Conservation (phyloP, 2,113 vertebrate species). For the Mixornis gularis region DNA sequence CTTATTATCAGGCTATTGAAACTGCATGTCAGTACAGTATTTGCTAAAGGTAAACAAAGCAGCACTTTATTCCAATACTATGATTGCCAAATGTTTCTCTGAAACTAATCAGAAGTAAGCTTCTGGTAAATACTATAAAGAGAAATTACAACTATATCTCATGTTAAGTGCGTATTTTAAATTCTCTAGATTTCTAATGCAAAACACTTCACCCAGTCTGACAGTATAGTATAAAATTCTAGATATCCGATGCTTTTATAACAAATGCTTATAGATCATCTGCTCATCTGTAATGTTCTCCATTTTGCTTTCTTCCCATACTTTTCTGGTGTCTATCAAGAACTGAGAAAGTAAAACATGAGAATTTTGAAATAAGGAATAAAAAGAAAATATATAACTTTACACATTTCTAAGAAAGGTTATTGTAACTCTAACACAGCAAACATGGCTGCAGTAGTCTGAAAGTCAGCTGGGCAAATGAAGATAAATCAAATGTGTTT, state of each 20-base stretch:
- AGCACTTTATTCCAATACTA: neutral
- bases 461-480: neutral
- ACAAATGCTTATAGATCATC: neutral
- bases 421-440: neutral
- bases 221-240: neutral
- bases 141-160: neutral
- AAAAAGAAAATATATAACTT: neutral
- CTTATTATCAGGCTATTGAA: neutral
- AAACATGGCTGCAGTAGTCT: neutral
- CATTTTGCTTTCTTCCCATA: neutral
- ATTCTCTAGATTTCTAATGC: neutral
- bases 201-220: neutral
- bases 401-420: neutral
- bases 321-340: neutral
- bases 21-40: neutral
- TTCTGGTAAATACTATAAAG: neutral
- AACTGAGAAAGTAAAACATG: neutral
- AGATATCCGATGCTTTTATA: neutral
- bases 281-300: neutral
- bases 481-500: neutral
- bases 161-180: neutral
- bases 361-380: neutral
- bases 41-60: neutral
- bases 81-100: neutral
- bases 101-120: neutral